Evolutionary conservation across 2,113 vertebrate genomes (phyloP), one percentile per base, ranked within the genome.

Genomic region (Eptatretus burgeri): DNA sequence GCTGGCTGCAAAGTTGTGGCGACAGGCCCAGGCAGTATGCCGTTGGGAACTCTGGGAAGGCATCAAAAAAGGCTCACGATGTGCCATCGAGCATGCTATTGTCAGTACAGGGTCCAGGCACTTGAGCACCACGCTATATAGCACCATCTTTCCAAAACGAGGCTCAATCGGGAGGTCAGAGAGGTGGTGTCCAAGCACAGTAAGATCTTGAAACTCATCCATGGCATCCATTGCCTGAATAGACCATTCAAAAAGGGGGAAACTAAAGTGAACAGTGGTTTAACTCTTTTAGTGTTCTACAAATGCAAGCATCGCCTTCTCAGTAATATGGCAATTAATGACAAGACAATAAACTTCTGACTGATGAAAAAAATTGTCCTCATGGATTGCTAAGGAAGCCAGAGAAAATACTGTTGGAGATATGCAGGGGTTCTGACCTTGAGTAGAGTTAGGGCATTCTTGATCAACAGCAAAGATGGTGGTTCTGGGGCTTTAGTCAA

Each of bases 61-160:
- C 2, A 93, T 75, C 49, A 85, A 70, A 66, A 98, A 98, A 11
- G 87, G 91, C 66, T 98, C 87, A 2, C 78, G 77, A 68, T 82
- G 84, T 9, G 87, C 86, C 65, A 98, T 75, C 1, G 80, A 82
- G 66, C 85, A 94, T 13, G 81, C 86, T 14, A 95, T 93, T 51
- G 89, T 98, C 5, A 98, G 80, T 68, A 98, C 76, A 62, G 89
- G 89, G 71, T 98, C 86, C 72, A 98, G 73, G 71, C 91, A 98
- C 74, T 88, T 94, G 19, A 98, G 69, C 64, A 84, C 80, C 60
- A 91, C 77, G 2, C 81, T 80, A 2, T 79, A 85, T 27, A 98
- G 66, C 67, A 98, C 83, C 91, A 95, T 98, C 81, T 98, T 94
- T 51, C 89, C 89, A 62, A 98, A 77, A 71, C 93, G 85, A 11